Base-by-base conservation (phyloP, 2,797 vertebrate species). In the Poecilia wingei region DNA sequence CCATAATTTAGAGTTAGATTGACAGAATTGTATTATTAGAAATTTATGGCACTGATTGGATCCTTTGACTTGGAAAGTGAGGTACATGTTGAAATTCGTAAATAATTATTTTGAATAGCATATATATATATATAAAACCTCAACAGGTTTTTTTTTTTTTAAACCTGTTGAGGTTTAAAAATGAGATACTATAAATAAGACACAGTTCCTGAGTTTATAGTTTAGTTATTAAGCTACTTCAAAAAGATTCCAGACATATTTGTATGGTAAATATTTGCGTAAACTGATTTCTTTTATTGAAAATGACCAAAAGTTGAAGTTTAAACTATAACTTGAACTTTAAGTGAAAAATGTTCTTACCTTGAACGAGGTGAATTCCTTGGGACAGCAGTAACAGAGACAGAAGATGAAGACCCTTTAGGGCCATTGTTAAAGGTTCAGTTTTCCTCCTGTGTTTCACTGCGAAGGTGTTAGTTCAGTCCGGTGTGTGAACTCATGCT, bases 361-460 rank as follows among this genome's bases (percentile, higher is more conserved):
- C 94, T 92, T 91, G 77, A 79, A 78, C 74, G 69, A 86, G 79
- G 20, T 83, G 82, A 83, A 91, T 77, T 81, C 87, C 83, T 72
- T 90, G 87, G 57, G 57, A 84, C 46, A 94, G 78, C 70, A 94
- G 80, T 4, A 94, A 72, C 78, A 94, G 22, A 76, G 31, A 69
- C 6, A 95, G 61, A 87, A 94, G 76, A 79, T 71, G 77, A 80
- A 94, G 79, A 89, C 84, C 79, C 69, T 45, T 75, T 25, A 74
- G 82, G 81, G 73, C 92, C 94, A 95, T 96, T 10, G 45, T 86
- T 87, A 6, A 84, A 64, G 25, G 45, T n/a, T 74, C 47, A 36
- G 6, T 61, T 68, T 72, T 75, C 68, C 61, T 74, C 45, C 72
- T 33, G 22, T 75, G 33, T 76, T 74, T 76, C 39, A 4, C 71